A percentile compares a stretch with the other conserved stretches of the same genome.
Evolutionary conservation across 2,113 vertebrate genomes (phyloP).

Genomic region (Anolis sagrei): DNA sequence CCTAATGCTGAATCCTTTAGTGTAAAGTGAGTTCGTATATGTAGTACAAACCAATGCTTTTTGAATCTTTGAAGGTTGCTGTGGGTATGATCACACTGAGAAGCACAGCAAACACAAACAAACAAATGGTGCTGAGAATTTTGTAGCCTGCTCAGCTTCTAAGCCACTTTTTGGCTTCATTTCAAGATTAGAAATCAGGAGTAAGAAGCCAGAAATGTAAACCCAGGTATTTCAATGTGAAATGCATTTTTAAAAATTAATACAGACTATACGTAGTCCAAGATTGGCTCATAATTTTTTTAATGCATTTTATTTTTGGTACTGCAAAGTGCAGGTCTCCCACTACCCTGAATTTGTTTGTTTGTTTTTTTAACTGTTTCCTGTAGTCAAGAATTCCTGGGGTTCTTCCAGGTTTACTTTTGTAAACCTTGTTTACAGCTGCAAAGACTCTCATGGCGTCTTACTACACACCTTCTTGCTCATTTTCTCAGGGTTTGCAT

Average conservation of each 20-base stretch:
- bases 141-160: constrained; percentile 56
- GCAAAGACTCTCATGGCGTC: neutral
- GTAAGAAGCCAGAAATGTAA: constrained; percentile 53
- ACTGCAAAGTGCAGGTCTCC: constrained; percentile 49
- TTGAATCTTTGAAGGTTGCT: constrained; percentile 62
- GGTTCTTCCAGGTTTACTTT: neutral
- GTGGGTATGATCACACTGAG: constrained; percentile 57
- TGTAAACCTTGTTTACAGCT: neutral
- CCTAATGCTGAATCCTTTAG: constrained; percentile 52
- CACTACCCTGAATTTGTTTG: constrained; percentile 27
- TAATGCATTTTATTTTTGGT: constrained; percentile 58
- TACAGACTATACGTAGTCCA: constrained; percentile 45
- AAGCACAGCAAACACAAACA: constrained; percentile 57
- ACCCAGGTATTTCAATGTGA: constrained; percentile 73
- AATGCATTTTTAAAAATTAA: constrained; percentile 63
- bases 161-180: constrained; percentile 60
- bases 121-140: constrained; percentile 71
- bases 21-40: constrained; percentile 49
- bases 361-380: constrained; percentile 24
- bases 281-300: constrained; percentile 42
- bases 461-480: neutral
- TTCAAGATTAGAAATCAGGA: neutral
- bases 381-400: constrained; percentile 43
- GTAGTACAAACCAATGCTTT: constrained; percentile 48
- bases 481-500: constrained; percentile 23